A percentile compares a stretch with the other conserved stretches of the same genome.
These are phyloP conservation scores for Aphidoletes aphidimyza DNA, from an alignment of 2,888 invertebrate species.

Conservation along the genomic window DNA sequence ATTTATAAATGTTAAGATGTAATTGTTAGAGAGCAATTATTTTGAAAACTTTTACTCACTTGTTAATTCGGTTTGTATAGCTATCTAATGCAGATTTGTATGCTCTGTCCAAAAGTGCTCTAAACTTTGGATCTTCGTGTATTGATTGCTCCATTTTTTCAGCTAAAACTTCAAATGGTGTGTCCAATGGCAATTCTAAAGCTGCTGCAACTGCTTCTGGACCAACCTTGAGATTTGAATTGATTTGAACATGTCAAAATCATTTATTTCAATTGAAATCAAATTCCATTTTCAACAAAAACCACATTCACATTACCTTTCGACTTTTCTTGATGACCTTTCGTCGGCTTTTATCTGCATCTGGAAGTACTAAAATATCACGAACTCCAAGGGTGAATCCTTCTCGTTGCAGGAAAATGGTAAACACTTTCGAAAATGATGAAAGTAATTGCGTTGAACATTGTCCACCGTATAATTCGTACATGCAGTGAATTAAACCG, in stretches of 20 bases:
- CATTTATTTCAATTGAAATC: background rate
- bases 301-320: slow-evolving; percentile 60
- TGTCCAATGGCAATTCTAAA: slow-evolving; percentile 73
- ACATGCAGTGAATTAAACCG: slow-evolving; percentile 93
- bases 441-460: slow-evolving; percentile 85
- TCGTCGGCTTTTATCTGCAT: slow-evolving; percentile 79
- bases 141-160: slow-evolving; percentile 78
- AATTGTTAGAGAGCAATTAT: background rate
- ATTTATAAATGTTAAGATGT: background rate
- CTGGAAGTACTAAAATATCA: slow-evolving; percentile 85
- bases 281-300: slow-evolving; percentile 34
- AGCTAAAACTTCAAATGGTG: slow-evolving; percentile 71
- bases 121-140: slow-evolving; percentile 78
- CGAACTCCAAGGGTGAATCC: slow-evolving; percentile 96
- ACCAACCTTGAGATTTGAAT: slow-evolving; percentile 68
- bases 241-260: background rate
- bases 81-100: slow-evolving; percentile 84
- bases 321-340: slow-evolving; percentile 75
- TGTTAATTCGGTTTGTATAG: slow-evolving; percentile 91
- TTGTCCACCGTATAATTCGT: slow-evolving; percentile 92
- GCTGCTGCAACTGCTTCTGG: slow-evolving; percentile 75
- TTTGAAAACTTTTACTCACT: slow-evolving; percentile 66
- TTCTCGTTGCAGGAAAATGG: slow-evolving; percentile 85
- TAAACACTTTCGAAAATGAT: slow-evolving; percentile 92
- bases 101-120: slow-evolving; percentile 82